Evolutionary conservation across 2,888 invertebrate genomes (phyloP), one percentile per base, ranked within the genome.

Genomic region (Ochropleura plecta): DNA sequence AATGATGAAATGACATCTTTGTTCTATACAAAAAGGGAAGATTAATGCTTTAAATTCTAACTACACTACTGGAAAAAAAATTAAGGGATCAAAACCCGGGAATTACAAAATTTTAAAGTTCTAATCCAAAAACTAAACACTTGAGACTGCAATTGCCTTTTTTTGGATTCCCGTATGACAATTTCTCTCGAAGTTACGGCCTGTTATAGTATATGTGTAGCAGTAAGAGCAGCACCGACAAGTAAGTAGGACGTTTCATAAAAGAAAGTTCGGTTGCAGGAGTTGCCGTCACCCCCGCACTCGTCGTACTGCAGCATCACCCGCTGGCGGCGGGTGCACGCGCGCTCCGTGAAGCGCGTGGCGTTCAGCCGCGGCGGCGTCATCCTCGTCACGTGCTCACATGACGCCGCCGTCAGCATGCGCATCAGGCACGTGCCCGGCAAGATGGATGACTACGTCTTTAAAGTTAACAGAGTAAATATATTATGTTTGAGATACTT

Each of bases 301-400:
- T 94, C 95, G 0, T 93, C 95, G 1, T 97, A 96, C 91, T 94
- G 97, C 83, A 84, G 91, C 57, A 93, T 97, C 10, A 92, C 93
- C 20, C 91, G 89, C 1, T 93, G 95, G 88, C 94, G 95, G 6
- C 93, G 92, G 14, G 91, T 96, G 0, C 97, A 97, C 89, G 86
- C 93, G 0, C 96, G 96, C n/a, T 86, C 93, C 0, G 95, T 97
- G 0, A 94, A 94, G 6, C 94, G 96, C 46, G 90, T 97, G 40
- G 87, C 93, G 55, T 97, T 96, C 91, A 94, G 93, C 57, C 88
- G 93, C 0, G 94, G 95, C 30, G 96, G 96, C 12, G 91, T 95
- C 68, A 92, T 96, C 10, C 86, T 97, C 63, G 88, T 97, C 70
- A 96, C 97, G 75, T 97, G 97, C 90, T 97, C 97, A 57, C 96